Evolutionary conservation across 1,140 invertebrate genomes (phyloP).

Genomic region (Colletes gigas): DNA sequence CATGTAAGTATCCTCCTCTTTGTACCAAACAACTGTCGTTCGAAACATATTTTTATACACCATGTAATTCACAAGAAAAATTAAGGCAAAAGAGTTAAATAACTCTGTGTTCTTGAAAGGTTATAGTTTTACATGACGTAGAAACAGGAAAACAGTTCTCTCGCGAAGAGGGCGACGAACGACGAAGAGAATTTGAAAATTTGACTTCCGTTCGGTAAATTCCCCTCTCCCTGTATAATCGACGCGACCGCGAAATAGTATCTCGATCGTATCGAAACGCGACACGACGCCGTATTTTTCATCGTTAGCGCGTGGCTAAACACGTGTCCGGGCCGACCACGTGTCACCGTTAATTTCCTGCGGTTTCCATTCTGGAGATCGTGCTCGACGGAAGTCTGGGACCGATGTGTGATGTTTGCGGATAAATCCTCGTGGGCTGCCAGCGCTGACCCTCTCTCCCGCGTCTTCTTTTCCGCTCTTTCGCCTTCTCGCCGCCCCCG

Average conservation of each 20-base stretch:
- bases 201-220: too few species aligned
- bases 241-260: background rate
- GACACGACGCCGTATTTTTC: constrained; percentile 16
- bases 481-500: constrained; percentile 48
- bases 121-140: too few species aligned
- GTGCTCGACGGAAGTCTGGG: constrained; percentile 56
- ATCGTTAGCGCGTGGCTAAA: constrained; percentile 26
- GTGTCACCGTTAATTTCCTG: constrained; percentile 55
- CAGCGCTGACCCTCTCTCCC: constrained; percentile 29
- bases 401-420: constrained; percentile 72
- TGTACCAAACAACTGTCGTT: too few species aligned
- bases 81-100: too few species aligned
- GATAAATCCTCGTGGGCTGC: constrained; percentile 73
- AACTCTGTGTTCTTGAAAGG: too few species aligned
- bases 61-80: too few species aligned
- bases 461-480: constrained; percentile 30
- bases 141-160: too few species aligned
- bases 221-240: too few species aligned
- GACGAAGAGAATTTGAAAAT: too few species aligned
- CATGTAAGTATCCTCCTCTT: too few species aligned
- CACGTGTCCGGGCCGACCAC: constrained; percentile 31
- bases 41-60: too few species aligned
- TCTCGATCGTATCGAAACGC: background rate
- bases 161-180: background rate
- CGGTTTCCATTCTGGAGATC: constrained; percentile 52